Evolutionary conservation across 2,113 vertebrate genomes (phyloP).

Genomic region (Notothenia coriiceps): DNA sequence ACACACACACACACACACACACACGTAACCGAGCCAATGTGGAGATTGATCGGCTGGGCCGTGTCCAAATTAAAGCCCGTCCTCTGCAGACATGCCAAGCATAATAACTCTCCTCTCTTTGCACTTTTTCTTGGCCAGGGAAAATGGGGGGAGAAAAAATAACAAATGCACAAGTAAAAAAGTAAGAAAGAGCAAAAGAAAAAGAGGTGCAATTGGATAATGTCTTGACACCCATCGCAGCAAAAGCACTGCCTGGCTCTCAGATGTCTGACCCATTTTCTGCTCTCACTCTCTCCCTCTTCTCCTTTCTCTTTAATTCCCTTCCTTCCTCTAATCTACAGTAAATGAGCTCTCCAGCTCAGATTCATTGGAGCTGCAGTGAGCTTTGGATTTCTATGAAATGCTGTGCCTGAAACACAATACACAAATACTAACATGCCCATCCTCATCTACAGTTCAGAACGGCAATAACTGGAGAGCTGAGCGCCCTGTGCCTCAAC

Average conservation of each 20-base stretch:
- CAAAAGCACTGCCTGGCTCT: constrained; percentile 57
- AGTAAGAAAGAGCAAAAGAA: constrained; percentile 14
- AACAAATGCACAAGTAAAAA: background rate
- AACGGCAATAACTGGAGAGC: background rate
- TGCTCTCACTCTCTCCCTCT: constrained; percentile 23
- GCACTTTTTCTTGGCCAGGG: constrained; percentile 42
- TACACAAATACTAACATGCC: background rate
- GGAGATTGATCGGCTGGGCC: constrained; percentile 77
- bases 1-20: constrained; percentile 38
- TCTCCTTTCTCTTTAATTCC: constrained; percentile 29
- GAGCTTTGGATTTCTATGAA: constrained; percentile 1
- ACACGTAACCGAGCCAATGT: constrained; percentile 66
- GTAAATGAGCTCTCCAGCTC: constrained; percentile 39
- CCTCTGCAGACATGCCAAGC: constrained; percentile 69
- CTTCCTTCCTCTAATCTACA: constrained; percentile 57
- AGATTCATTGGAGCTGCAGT: constrained; percentile 11
- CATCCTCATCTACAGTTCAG: background rate
- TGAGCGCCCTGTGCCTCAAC: background rate
- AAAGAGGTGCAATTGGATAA: constrained; percentile 45
- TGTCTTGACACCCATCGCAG: constrained; percentile 53
- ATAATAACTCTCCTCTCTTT: constrained; percentile 68
- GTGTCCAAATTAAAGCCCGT: constrained; percentile 68
- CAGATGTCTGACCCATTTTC: constrained; percentile 78
- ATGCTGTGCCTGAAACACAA: background rate
- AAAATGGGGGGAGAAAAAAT: constrained; percentile 3